Evolutionary conservation across 2,113 vertebrate genomes (phyloP).

Genomic region (Campylorhamphus procurvoides): DNA sequence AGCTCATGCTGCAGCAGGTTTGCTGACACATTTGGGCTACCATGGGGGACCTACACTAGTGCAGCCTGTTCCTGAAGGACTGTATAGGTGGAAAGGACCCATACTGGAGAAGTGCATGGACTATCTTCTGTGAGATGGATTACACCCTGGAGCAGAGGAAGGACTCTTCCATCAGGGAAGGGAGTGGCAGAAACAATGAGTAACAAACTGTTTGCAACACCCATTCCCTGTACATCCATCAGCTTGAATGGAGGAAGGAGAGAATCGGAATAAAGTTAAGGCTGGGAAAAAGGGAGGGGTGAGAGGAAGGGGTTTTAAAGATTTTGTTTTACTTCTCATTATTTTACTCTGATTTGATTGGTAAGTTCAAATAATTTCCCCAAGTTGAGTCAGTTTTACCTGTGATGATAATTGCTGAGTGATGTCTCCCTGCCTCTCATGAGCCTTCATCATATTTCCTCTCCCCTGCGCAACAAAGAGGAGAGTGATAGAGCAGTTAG

Average conservation of each 20-base stretch:
- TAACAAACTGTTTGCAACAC: background rate
- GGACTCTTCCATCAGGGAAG: background rate
- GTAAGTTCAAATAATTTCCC: background rate
- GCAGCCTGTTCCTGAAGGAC: too few species aligned
- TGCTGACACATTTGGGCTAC: background rate
- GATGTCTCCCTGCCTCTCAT: too few species aligned
- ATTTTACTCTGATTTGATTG: background rate
- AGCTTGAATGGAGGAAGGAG: background rate
- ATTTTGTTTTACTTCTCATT: background rate
- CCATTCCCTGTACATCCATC: too few species aligned
- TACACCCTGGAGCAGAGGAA: background rate
- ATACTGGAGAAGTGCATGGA: background rate
- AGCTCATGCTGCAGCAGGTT: background rate
- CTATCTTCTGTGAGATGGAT: background rate
- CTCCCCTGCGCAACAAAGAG: background rate
- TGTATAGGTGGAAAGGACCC: background rate
- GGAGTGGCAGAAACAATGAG: background rate
- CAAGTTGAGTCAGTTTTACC: background rate
- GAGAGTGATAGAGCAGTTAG: background rate
- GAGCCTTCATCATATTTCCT: background rate
- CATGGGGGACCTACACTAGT: background rate
- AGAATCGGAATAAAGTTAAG: background rate
- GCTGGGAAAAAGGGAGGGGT: background rate
- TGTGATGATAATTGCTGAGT: background rate
- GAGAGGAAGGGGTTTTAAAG: background rate